Base-by-base conservation (phyloP, 2,797 vertebrate species). In the Cuniculus paca region DNA sequence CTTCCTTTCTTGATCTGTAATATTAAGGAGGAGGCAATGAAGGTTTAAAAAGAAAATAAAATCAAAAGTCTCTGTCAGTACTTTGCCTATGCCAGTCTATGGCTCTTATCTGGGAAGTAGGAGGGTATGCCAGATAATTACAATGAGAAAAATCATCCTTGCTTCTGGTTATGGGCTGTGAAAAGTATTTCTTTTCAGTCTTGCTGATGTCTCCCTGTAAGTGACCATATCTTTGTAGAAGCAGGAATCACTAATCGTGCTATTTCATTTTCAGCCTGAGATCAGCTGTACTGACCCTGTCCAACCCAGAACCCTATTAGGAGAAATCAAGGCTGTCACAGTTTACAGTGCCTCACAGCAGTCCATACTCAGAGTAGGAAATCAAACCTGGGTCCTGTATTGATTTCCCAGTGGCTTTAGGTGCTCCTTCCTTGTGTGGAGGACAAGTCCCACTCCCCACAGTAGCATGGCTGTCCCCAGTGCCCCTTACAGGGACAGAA, bases 221-320 rank as follows among this genome's bases (percentile, higher is more conserved):
- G 52, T 68, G 24, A 12, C 31, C 10, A 4, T 31, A 24, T 28
- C 60, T 80, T 87, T 70, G 20, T 22, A 10, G n/a, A 88, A 48
- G 26, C 3, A 54, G 74, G 34, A 22, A 14, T 31, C 12, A 1
- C 28, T 22, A 0, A 13, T 9, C 1, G 0, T 60, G n/a, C 42
- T 26, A 19, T 68, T 26, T 48, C 34, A 36, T 39, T 81, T 45
- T 63, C 93, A 42, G 5, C 79, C 77, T 20, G 22, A 80, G 90
- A 34, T 31, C 7, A n/a, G n/a, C 9, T 36, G n/a, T 86, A 0
- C 7, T 39, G 28, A n/a, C 58, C 52, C 24, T 7, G 28, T 7
- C 52, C 20, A 83, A 78, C 36, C 36, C 1, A 36, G 39, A 48
- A 36, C 19, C 34, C 4, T 61, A 8, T 50, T 45, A 22, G 6